A percentile compares a stretch with the other conserved stretches of the same genome.
These are phyloP conservation scores for Xanthorhoe spadicearia DNA, from an alignment of 2,888 invertebrate species.

Conservation along the genomic window DNA sequence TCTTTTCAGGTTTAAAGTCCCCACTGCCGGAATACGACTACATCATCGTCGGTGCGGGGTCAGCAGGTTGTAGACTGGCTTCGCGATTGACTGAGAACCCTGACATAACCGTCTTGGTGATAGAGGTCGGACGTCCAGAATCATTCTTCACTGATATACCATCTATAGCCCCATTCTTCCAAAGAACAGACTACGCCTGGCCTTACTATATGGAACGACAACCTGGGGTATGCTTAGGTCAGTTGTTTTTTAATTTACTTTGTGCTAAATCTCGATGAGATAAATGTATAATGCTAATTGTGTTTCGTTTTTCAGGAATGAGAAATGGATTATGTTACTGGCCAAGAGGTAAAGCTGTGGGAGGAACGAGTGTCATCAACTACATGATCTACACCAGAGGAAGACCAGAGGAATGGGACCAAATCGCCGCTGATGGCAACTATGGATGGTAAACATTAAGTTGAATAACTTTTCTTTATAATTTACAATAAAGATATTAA, in stretches of 20 bases:
- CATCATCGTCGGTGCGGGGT: slow-evolving; percentile 84
- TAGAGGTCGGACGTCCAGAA: slow-evolving; percentile 84
- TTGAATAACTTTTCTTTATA: not conserved
- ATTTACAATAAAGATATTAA: not conserved
- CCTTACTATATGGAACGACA: slow-evolving; percentile 86
- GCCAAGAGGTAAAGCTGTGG: slow-evolving; percentile 90
- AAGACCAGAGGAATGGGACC: slow-evolving; percentile 87
- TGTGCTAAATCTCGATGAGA: not conserved
- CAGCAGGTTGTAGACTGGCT: slow-evolving; percentile 83
- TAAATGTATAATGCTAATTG: not conserved
- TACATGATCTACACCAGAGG: slow-evolving; percentile 94
- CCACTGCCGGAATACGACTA: slow-evolving; percentile 82
- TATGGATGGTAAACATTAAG: slow-evolving; percentile 83
- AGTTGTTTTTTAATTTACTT: slow-evolving; percentile 2
- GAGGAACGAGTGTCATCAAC: slow-evolving; percentile 93
- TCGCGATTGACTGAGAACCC: slow-evolving; percentile 77
- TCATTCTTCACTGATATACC: slow-evolving; percentile 81
- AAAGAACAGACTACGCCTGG: slow-evolving; percentile 86
- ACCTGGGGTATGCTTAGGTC: slow-evolving; percentile 79
- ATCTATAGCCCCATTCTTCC: slow-evolving; percentile 82
- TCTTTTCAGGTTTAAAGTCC: slow-evolving; percentile 60
- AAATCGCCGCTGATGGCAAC: slow-evolving; percentile 87
- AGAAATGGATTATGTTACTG: slow-evolving; percentile 84
- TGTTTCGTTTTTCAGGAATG: slow-evolving; percentile 59
- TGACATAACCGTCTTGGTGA: slow-evolving; percentile 83